phyloP scores from a whole-genome alignment of 2,888 invertebrate species.

The Andrena hattorfiana region DNA sequence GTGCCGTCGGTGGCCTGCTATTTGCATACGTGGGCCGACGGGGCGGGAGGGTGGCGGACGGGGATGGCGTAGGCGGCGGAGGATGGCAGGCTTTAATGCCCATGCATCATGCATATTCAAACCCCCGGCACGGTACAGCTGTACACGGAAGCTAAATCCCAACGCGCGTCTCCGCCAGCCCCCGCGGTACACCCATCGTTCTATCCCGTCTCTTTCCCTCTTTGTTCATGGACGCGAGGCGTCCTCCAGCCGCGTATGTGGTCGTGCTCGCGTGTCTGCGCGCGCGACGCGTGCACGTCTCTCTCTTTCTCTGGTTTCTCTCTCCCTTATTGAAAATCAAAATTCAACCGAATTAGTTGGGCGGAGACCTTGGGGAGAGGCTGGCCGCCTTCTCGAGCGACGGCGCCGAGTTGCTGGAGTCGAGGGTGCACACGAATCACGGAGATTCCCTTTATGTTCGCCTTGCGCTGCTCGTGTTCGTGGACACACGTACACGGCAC shows the following conservation, averaged over 20 bases:
- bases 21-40: slow-evolving; percentile 81
- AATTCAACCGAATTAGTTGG: slow-evolving; percentile 82
- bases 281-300: slow-evolving; percentile 4
- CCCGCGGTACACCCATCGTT: slow-evolving; percentile 29
- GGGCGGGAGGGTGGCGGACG: slow-evolving; percentile 54
- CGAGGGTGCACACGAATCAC: slow-evolving; percentile 6
- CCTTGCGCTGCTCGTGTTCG: not conserved
- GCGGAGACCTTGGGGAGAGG: slow-evolving; percentile 29
- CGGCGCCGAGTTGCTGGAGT: not conserved
- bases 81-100: slow-evolving; percentile 82
- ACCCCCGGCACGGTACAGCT: slow-evolving; percentile 81
- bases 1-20: slow-evolving; percentile 73
- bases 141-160: slow-evolving; percentile 84
- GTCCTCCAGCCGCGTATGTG: not conserved
- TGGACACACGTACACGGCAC: slow-evolving; percentile 9
- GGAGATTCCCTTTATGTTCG: not conserved
- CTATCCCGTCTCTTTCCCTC: slow-evolving; percentile 37
- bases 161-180: slow-evolving; percentile 75
- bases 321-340: slow-evolving; percentile 84
- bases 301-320: slow-evolving; percentile 6
- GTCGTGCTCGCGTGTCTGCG: not conserved
- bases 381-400: not conserved
- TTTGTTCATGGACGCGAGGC: slow-evolving; percentile 3
- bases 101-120: slow-evolving; percentile 85
- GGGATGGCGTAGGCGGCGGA: slow-evolving; percentile 53